A percentile compares a stretch with the other conserved stretches of the same genome.
phyloP scores from a whole-genome alignment of 2,113 vertebrate species.

The Rostratula benghalensis region DNA sequence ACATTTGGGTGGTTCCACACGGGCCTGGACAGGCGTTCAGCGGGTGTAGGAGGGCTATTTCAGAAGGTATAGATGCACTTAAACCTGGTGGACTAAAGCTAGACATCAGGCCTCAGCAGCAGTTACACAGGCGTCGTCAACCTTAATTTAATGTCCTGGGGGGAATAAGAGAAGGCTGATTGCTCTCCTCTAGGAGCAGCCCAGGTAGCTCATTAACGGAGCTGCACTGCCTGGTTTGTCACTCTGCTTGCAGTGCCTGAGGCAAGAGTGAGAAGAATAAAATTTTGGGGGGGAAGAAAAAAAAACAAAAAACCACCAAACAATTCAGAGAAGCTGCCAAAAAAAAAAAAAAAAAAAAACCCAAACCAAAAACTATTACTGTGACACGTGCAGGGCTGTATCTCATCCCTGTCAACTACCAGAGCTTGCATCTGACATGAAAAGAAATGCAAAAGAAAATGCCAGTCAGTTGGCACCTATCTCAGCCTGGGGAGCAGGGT shows the following conservation, averaged over 20 bases:
- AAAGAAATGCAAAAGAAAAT: not conserved
- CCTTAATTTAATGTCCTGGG: slow-evolving; percentile 12
- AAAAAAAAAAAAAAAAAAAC: too few species aligned
- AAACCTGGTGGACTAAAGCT: not conserved
- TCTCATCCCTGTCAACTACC: not conserved
- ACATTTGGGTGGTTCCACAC: not conserved
- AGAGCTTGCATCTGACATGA: not conserved
- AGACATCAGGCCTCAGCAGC: not conserved
- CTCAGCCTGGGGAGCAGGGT: not conserved
- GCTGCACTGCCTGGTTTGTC: not conserved
- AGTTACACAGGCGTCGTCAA: not conserved
- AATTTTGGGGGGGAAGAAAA: not conserved
- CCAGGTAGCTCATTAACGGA: slow-evolving; percentile 27
- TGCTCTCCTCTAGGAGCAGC: not conserved
- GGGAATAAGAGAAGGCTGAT: not conserved
- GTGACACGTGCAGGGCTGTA: not conserved
- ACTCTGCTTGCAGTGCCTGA: not conserved
- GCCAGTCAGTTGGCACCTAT: not conserved
- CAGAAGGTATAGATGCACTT: not conserved
- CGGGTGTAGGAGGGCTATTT: not conserved
- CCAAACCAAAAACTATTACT: too few species aligned
- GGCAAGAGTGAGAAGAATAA: not conserved
- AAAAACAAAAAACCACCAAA: too few species aligned
- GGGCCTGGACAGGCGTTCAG: not conserved
- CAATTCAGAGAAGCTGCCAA: not conserved